Evolutionary conservation across 53 echinoderm and acorn worm species (phyloP), one percentile per base, ranked within the genome.

Genomic region (Antedon mediterranea): DNA sequence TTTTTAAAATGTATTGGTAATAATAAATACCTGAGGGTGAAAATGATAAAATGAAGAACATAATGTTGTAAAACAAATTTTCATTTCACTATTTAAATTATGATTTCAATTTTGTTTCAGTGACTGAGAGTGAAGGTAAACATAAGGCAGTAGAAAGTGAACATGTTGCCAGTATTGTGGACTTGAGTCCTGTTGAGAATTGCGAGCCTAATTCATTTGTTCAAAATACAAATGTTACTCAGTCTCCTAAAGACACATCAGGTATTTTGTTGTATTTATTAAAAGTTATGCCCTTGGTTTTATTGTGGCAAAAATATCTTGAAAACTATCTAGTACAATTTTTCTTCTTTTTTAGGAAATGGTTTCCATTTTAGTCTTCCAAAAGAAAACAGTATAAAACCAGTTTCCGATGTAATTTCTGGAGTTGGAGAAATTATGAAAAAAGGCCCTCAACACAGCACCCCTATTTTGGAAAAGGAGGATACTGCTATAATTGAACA

Each of bases 401-500:
- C 86, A 0, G 71, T 30, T 34, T 78, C 43, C 26, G 74, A 71
- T 18, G 73, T 43, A 28, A 86, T 81, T 18, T 0, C 75, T 78
- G 75, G 75, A 78, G 32, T 74, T 81, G 71, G 31, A 30, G 82
- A 81, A 74, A 74, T 72, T 34, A 72, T 30, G 77, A 76, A 32
- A 73, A 37, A 74, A 75, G 76, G 82, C 8, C 84, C 89, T n/a
- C 78, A 83, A 13, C 70, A 85, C 73, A 93, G 93, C 72, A 93
- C 93, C 4, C 93, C 93, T 30, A 87, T 85, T 11, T 76, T 71
- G 28, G 84, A 84, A 18, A 85, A 90, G 71, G 41, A 70, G 15
- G 84, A 90, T 29, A 85, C 72, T 3, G 33, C 34, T 18, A 42
- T 31, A 0, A 57, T 33, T n/a, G 43, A 77, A 3, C 15, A 77